Evolutionary conservation across 1,140 invertebrate genomes (phyloP), one percentile per base, ranked within the genome.

Genomic region (Pseudomyrmex cubaensis): DNA sequence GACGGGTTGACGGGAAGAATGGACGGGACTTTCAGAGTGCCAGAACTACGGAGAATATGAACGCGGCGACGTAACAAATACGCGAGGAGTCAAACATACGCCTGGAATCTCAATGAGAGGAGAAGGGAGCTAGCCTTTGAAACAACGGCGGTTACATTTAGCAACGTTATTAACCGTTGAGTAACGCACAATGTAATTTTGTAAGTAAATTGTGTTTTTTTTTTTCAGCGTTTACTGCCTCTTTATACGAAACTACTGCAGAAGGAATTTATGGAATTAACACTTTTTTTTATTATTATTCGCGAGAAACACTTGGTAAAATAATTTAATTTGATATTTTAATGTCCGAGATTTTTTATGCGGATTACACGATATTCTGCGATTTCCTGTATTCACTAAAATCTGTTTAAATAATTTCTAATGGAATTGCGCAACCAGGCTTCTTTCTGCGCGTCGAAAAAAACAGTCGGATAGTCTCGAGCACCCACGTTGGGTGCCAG

Each of bases 61-160:
- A 52, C 52, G 59, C 46, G 44, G 7, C 12, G 35, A 35, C 35
- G 52, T n/a, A 54, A 70, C 52, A 70, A 70, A 70, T 70, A 67
- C 67, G 44, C 69, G 73, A 54, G 78, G 69, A 87, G 35, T 73
- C 57, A 44, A 82, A 52, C 50, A 35, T 48, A 72, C 17, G 66
- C 8, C 66, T 72, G n/a, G 76, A 80, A 80, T 80, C 56, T 46
- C 66, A 72, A 80, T 59, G 76, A 80, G 54, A 80, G n/a, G 17
- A 20, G 44, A 70, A 50, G 64, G 48, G 13, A 70, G 44, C 15
- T 50, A 35, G 25, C 3, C 20, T 69, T 59, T 48, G 7, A 70
- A 80, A 72, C 50, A 12, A 15, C 50, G 13, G 20, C 5, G 22
- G 35, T 35, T 35, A 59, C 3, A 35, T 50, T 50, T 59, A 59